phyloP scores from a whole-genome alignment of 2,797 vertebrate species.

The Pangasius krempfi region DNA sequence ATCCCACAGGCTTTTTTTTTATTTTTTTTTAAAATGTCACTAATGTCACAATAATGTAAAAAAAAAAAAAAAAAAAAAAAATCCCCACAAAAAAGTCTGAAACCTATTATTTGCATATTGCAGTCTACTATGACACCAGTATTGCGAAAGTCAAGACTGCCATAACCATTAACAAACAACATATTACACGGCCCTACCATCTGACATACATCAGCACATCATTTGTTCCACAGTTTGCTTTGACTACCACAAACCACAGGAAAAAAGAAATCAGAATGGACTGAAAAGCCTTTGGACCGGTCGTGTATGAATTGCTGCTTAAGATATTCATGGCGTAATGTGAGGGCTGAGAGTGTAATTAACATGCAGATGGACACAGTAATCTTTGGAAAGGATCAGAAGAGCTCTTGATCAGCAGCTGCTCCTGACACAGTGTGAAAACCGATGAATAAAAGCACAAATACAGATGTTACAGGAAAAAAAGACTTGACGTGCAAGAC shows the following conservation, averaged over 20 bases:
- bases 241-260: background rate
- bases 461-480: background rate
- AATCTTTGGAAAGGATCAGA: background rate
- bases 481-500: conserved; percentile 11
- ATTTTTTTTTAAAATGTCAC: too few relatives aligned
- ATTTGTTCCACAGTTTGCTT: background rate
- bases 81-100: background rate
- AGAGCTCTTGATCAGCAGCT: background rate
- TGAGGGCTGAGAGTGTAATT: background rate
- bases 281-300: background rate
- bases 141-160: background rate
- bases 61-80: background rate
- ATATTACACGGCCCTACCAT: background rate
- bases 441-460: background rate
- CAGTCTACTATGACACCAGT: background rate
- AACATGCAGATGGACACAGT: conserved; percentile 17
- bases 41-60: too few relatives aligned
- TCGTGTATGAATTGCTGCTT: background rate
- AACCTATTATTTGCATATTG: background rate
- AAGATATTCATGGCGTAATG: background rate
- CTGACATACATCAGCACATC: background rate
- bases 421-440: background rate
- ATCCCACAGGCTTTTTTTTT: background rate
- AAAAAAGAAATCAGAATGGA: background rate
- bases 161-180: background rate